These are phyloP conservation scores for Pollenia labialis DNA, from an alignment of 2,888 invertebrate species.

Conservation along the genomic window DNA sequence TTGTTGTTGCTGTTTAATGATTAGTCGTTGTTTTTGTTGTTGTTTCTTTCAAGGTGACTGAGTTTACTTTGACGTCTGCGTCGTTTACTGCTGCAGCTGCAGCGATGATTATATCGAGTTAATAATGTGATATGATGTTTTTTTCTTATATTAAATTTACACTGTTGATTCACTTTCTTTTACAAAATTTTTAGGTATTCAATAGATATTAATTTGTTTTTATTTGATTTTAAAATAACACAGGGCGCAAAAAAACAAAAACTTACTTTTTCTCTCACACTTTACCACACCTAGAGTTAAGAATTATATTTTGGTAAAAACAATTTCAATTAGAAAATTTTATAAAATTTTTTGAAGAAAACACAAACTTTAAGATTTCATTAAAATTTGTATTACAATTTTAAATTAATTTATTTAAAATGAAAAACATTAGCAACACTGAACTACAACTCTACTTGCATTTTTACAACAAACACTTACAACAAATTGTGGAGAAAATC, in stretches of 20 bases:
- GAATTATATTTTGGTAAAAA: too few relatives aligned
- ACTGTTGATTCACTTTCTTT: conserved; percentile 24
- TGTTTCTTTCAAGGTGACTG: not conserved
- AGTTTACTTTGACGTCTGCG: not conserved
- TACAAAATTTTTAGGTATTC: not conserved
- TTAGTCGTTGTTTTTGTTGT: not conserved
- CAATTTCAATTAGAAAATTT: not conserved
- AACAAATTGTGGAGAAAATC: conserved; percentile 34
- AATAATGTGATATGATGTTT: conserved; percentile 9
- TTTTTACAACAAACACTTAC: conserved; percentile 33
- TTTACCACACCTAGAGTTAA: conserved; percentile 52
- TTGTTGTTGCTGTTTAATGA: not conserved
- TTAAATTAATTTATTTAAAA: conserved; percentile 1
- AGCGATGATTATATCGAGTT: not conserved
- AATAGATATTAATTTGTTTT: not conserved
- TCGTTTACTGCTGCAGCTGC: not conserved
- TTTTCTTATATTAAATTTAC: conserved; percentile 1
- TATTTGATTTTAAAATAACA: not conserved
- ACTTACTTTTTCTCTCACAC: not conserved
- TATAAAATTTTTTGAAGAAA: not conserved
- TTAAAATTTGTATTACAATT: not conserved
- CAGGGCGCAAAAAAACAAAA: not conserved
- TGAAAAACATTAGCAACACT: not conserved
- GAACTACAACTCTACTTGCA: conserved; percentile 1
- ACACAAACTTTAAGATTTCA: conserved; percentile 3